Base-by-base conservation (phyloP, 2,113 vertebrate species). In the Cinclus mexicanus region DNA sequence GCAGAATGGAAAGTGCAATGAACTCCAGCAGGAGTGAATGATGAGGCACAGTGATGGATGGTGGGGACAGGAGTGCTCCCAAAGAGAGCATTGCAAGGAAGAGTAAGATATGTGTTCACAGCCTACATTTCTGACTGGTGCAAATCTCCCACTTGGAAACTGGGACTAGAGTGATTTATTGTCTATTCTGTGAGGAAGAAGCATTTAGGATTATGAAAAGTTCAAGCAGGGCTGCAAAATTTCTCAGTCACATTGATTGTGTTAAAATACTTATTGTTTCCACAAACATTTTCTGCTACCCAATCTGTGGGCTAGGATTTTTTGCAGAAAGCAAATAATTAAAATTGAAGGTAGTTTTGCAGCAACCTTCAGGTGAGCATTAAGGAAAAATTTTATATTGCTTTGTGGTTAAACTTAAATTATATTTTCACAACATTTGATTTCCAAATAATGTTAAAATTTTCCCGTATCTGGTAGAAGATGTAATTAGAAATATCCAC, bases 261-360 rank as follows among this genome's bases (percentile, higher is more conserved):
- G 39, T 83, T 95, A 83, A 77, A 94, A 83, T 88, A 80, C 72
- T 83, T 85, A 46, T 57, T 88, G 41, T 87, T 94, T 83, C 60
- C 61, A 56, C n/a, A 75, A 75, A 53, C 31, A 57, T 64, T 90
- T 87, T 33, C 49, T 81, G 41, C 69, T 78, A 44, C 52, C 31
- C 42, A 67, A 78, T 84, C 37, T 56, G 14, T 70, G 49, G 64
- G 44, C 13, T 83, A 41, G 31, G 18, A 63, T 59, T 77, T 86
- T 90, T 68, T 94, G 24, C 13, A 90, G 68, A 78, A 83, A 81
- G n/a, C 17, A 86, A 49, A 75, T 57, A n/a, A 65, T 18, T 88
- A 52, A 25, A 89, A 52, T 37, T 74, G 41, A 88, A 86, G 19
- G 16, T 80, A 60, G 44, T 78, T 90, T 78, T 68, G 49, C 60